Evolutionary conservation across 2,888 invertebrate genomes (phyloP), one percentile per base, ranked within the genome.

Genomic region (Harpagoxenus sublaevis): DNA sequence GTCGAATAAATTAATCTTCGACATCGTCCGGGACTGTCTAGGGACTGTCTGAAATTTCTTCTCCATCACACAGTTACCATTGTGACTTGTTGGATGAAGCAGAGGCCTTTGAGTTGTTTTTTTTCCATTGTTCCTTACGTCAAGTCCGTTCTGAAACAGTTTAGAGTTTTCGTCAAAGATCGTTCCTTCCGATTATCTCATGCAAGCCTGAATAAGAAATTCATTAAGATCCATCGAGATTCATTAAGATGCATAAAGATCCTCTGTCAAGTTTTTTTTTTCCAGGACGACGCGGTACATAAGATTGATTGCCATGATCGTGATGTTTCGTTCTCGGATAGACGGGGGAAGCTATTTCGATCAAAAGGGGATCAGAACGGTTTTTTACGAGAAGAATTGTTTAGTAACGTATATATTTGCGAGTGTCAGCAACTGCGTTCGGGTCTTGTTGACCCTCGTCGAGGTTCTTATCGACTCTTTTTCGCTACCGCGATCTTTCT

Each of bases 81-180:
- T 5, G 28, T 3, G 15, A 8, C 28, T 28, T 5, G 66, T 48
- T 23, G 18, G 45, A n/a, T 6, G 39, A 28, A 12, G 23, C 23
- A 23, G 28, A 45, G 8, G 18, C 66, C 48, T 68, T 68, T 48
- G 31, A 68, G 23, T 18, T 8, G 18, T 62, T 35, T 45, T 66
- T 48, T 18, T 31, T 15, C 15, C 18, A 18, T 48, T 18, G 66
- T 68, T 18, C 4, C 48, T 48, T 68, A 68, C 18, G 31, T 68
- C 66, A 68, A 68, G 31, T 68, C 9, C 48, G 10, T 48, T 31
- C 31, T 31, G 48, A 31, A 68, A 35, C 60, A 48, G 57, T 77
- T 83, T 9, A 68, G 31, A 68, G 48, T 68, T 68, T 68, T 31
- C 83, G 83, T 87, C 28, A 68, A 48, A 48, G 66, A 68, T 68